A percentile compares a stretch with the other conserved stretches of the same genome.
Conservation (phyloP, 2,888 invertebrate genomes). For the Catocala nupta region DNA sequence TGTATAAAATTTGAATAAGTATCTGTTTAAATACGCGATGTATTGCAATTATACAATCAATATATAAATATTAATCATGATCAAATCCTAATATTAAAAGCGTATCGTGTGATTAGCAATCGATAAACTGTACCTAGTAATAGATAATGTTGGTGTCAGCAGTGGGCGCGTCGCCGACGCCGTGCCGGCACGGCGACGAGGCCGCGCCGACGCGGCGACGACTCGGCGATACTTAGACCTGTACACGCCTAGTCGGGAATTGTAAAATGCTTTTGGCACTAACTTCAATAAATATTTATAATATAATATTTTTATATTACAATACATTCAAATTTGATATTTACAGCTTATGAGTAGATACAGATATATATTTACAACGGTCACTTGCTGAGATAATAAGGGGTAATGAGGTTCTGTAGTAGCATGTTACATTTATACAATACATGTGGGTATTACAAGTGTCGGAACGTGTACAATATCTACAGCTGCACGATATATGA, state of each 20-base stretch:
- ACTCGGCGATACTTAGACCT: slow-evolving; percentile 57
- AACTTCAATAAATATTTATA: slow-evolving; percentile 82
- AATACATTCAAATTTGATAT: slow-evolving; percentile 79
- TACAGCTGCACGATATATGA: slow-evolving; percentile 61
- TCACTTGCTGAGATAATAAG: slow-evolving; percentile 59
- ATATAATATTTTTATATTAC: slow-evolving; percentile 72
- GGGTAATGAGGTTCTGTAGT: slow-evolving; percentile 62
- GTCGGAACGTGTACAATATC: slow-evolving; percentile 77
- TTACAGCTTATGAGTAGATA: slow-evolving; percentile 78
- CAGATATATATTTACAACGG: slow-evolving; percentile 75
- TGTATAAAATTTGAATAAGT: slow-evolving; percentile 48
- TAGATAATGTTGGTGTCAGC: slow-evolving; percentile 41
- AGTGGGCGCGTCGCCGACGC: slow-evolving; percentile 18
- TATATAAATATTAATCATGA: slow-evolving; percentile 48
- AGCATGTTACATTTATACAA: slow-evolving; percentile 70
- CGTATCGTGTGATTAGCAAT: slow-evolving; percentile 69
- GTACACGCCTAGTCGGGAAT: slow-evolving; percentile 69
- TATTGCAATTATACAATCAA: slow-evolving; percentile 46
- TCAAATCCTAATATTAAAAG: slow-evolving; percentile 73
- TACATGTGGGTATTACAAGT: slow-evolving; percentile 45
- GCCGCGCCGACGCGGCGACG: slow-evolving; percentile 24
- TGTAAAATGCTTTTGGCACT: slow-evolving; percentile 85
- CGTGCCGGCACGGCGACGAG: slow-evolving; percentile 24
- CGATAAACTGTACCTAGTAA: slow-evolving; percentile 48
- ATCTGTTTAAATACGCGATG: slow-evolving; percentile 47